Evolutionary conservation across 1,140 invertebrate species (phyloP), one percentile per base, ranked within the genome.

Genomic region (Archivesica marissinica): DNA sequence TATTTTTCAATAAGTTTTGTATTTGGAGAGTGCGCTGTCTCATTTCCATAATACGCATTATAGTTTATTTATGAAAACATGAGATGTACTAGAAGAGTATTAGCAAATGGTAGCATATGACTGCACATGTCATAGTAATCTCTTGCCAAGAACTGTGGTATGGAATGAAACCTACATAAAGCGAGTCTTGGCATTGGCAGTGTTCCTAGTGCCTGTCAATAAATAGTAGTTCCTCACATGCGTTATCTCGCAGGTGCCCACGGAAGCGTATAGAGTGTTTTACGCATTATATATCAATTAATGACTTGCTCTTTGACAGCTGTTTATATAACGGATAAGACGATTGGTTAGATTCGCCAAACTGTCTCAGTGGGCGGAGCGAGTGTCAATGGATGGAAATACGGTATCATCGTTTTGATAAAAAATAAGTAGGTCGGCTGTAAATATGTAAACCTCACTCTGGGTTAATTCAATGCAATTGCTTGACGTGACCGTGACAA

Each of bases 261-360:
- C n/a, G 68, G 68, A 44, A 72, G 68, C 68, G 68, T 72, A 44
- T 72, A 25, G 41, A 72, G 68, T 47, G 68, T 72, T 72, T 47
- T 72, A 47, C 68, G 68, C n/a, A 47, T 72, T 72, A 72, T 72
- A 72, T 72, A 72, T 72, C 68, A 72, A 72, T 72, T 72, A 72
- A 72, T 72, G 68, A 72, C 68, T 47, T 72, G 68, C 50, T 72
- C 68, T 72, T 72, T 72, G 68, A 72, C 68, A 44, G 41, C 39
- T 72, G 41, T 72, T 72, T 72, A 72, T 44, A 72, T 50, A 28
- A 33, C 68, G 41, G 7, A 13, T 33, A n/a, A n/a, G 11, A 44
- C n/a, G 68, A 72, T 72, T 72, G 68, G 68, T 30, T 72, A 9
- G 23, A 17, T 17, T 47, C 15, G 39, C 23, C 68, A 30, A 47